Evolutionary conservation across 1,140 invertebrate species (phyloP), one percentile per base, ranked within the genome.

Genomic region (Pygmarrhopalites habei): DNA sequence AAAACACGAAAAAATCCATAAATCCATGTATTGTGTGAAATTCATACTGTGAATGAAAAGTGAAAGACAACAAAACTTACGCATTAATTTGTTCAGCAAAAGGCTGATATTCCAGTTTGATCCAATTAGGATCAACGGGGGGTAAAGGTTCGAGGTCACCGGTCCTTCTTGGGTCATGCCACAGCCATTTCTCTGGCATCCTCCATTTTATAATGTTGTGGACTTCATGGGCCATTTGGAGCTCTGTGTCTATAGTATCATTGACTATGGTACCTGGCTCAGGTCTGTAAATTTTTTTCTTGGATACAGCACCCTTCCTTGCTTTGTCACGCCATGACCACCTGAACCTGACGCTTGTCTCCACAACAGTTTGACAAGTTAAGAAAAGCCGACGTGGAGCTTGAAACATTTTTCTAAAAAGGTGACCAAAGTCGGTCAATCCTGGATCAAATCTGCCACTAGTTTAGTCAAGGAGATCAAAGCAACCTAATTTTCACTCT

Each of bases 151-250:
- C 26, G 7, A 65, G 25, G 35, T 70, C 68, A 21, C 62, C 19
- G 0, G 68, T 49, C 23, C 23, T 51, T 21, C 60, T 44, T 0
- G 65, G 62, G 35, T 65, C 55, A 59, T 60, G 67, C 0, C 39
- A 2, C 0, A 26, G 29, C 4, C 62, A 21, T 25, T 59, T 44
- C 1, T 65, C 59, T 0, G 68, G 68, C 43, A 41, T 14, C 1
- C 49, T 32, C 51, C 55, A 64, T 65, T 70, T 58, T n/a, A 70
- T 65, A 15, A 70, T 56, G 17, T 62, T 57, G 41, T 70, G 68
- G 12, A 70, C 47, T 21, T 70, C 68, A 29, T 70, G 68, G n/a
- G 30, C 64, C 15, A 67, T 44, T 1, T 35, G 23, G 12, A 52
- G 51, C 7, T 49, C 23, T 49, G 12, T 49, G 12, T 12, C 46